Evolutionary conservation across 2,888 invertebrate genomes (phyloP).

Genomic region (Lepidochitona cinerea): DNA sequence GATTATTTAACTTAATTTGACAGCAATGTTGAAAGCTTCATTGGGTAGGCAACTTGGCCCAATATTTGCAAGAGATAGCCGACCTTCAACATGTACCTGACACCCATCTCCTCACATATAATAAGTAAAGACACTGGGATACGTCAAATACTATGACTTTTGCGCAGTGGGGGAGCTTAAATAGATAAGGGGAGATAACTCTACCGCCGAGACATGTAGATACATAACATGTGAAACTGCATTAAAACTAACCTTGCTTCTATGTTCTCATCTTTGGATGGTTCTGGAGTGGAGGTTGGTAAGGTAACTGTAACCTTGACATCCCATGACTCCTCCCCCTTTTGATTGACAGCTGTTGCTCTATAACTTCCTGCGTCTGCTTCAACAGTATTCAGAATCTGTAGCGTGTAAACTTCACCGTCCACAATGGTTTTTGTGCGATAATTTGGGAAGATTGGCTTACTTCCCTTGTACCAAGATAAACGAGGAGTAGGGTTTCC

Average conservation of each 20-base stretch:
- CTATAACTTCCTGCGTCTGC: conserved; percentile 29
- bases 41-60: no score
- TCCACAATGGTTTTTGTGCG: background rate
- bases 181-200: no score
- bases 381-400: conserved; percentile 11
- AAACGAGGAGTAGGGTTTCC: conserved; percentile 44
- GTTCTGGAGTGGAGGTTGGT: background rate
- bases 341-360: conserved; percentile 26
- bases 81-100: no score
- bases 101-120: no score
- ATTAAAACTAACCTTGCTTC: conserved; percentile 15
- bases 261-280: conserved; percentile 10
- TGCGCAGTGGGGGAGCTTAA: no score
- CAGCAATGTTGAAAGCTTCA: no score
- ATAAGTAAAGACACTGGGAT: no score
- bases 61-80: no score
- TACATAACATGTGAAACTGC: no score
- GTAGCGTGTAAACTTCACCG: background rate
- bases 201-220: no score
- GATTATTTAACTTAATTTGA: no score
- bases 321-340: conserved; percentile 20
- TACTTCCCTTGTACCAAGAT: conserved; percentile 48
- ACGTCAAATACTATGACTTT: no score
- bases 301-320: conserved; percentile 9
- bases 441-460: background rate